Base-by-base conservation (phyloP, 2,888 invertebrate species). In the Cerceris rybyensis region DNA sequence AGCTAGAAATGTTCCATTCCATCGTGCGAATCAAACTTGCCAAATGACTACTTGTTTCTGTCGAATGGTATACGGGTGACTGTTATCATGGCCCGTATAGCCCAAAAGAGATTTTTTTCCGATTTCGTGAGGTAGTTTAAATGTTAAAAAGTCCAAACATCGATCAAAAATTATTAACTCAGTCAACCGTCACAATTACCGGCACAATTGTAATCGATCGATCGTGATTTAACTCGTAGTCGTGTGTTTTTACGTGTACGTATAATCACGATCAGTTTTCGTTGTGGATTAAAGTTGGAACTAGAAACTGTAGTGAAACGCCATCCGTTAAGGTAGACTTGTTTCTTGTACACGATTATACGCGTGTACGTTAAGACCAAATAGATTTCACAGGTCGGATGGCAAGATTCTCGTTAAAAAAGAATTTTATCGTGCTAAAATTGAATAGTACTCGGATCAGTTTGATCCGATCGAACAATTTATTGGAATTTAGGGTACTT, bases 191-290 rank as follows among this genome's bases (percentile, higher is more conserved):
- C 11, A 46, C 42, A 71, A 7, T 17, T 46, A 39, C 39, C 13
- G 54, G 39, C 42, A 46, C 17, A 49, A 54, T 60, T 17, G 17
- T 71, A 46, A 69, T 77, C 72, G 76, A 75, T 76, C 72, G 71
- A 58, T 74, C 61, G 71, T 41, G 42, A 39, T 69, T 69, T 49
- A 8, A 69, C 58, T 69, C 52, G n/a, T 57, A 50, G 57, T 63
- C 52, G 50, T 50, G 13, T 73, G 50, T 55, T 13, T 57, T 54
- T 67, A 63, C 43, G 49, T 66, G 41, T 42, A 73, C 68, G n/a
- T 16, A 75, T 72, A 64, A 43, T 52, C 72, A 8, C 42, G 52
- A 55, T 42, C 49, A 7, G 67, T 17, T 63, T 63, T 57, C 55
- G 42, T n/a, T 16, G 39, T 13, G 43, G 61, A 39, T 52, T 13